These are phyloP conservation scores for Priocnemis perturbator DNA, from an alignment of 2,888 invertebrate genomes.

Conservation along the genomic window DNA sequence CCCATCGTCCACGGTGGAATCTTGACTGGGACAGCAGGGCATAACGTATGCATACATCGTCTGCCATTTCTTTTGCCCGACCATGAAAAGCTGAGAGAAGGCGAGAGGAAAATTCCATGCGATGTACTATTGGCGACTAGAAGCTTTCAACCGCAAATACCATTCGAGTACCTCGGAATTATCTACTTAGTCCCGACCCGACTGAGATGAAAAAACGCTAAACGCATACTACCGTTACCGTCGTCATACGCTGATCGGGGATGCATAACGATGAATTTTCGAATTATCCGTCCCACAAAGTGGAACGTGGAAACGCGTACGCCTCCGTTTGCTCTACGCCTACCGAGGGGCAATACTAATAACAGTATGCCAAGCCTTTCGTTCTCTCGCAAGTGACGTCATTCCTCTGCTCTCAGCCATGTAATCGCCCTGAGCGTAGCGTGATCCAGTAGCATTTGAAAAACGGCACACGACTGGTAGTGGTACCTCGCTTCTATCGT, in stretches of 20 bases:
- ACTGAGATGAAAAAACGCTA: no score
- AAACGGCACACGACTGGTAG: conserved; percentile 42
- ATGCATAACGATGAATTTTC: conserved; percentile 19
- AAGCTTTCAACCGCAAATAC: background rate
- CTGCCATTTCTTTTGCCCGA: no score
- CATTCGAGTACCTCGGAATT: background rate
- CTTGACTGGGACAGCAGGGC: no score
- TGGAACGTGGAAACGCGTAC: conserved; percentile 43
- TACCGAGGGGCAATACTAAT: conserved; percentile 40
- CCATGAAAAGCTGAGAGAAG: no score
- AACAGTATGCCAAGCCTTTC: conserved; percentile 43
- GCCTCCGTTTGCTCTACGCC: background rate
- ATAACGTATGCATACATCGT: no score
- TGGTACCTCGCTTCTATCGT: conserved; percentile 13
- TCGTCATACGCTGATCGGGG: background rate
- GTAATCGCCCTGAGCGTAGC: conserved; percentile 44
- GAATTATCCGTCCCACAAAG: conserved; percentile 36
- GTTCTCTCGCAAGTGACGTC: conserved; percentile 36
- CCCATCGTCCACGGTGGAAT: no score
- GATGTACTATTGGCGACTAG: no score
- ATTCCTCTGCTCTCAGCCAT: conserved; percentile 26
- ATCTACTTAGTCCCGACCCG: conserved; percentile 5
- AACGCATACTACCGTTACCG: conserved; percentile 1
- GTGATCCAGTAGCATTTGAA: conserved; percentile 54
- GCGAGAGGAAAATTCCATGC: no score